Percentiles rank a stretch among this genome's conserved stretches.
phyloP scores from a whole-genome alignment of 1,140 invertebrate species.

The Lanistes nyassanus region DNA sequence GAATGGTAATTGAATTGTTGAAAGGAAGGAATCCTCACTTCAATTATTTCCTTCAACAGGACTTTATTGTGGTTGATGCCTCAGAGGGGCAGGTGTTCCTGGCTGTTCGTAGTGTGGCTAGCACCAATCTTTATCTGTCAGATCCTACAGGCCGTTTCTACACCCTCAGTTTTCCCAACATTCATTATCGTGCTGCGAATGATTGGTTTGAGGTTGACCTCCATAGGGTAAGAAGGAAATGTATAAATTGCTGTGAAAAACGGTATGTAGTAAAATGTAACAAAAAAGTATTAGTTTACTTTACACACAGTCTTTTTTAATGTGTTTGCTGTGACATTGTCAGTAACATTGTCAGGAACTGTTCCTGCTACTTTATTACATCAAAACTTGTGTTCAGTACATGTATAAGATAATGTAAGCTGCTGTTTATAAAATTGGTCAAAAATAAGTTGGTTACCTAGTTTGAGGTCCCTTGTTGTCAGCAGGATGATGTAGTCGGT shows the following conservation, averaged over 20 bases:
- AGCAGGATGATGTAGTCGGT: no score
- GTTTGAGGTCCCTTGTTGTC: no score
- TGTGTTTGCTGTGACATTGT: no score
- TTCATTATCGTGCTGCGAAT: neutral
- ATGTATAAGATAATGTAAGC: no score
- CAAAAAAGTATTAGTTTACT: neutral
- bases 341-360: no score
- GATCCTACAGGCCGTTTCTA: conserved; percentile 27
- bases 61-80: conserved; percentile 27
- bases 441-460: no score
- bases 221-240: conserved; percentile 14
- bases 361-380: no score
- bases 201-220: conserved; percentile 28
- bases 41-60: conserved; percentile 2
- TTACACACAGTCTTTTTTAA: neutral
- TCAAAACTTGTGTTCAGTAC: no score
- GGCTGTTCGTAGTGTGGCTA: conserved; percentile 7
- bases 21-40: no score
- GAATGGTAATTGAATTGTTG: no score
- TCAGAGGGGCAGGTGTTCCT: conserved; percentile 27
- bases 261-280: neutral
- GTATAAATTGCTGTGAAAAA: neutral
- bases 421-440: no score
- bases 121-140: conserved; percentile 24
- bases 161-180: conserved; percentile 7